Evolutionary conservation across 2,888 invertebrate genomes (phyloP), one percentile per base, ranked within the genome.

Genomic region (Mechanitis messenoides): DNA sequence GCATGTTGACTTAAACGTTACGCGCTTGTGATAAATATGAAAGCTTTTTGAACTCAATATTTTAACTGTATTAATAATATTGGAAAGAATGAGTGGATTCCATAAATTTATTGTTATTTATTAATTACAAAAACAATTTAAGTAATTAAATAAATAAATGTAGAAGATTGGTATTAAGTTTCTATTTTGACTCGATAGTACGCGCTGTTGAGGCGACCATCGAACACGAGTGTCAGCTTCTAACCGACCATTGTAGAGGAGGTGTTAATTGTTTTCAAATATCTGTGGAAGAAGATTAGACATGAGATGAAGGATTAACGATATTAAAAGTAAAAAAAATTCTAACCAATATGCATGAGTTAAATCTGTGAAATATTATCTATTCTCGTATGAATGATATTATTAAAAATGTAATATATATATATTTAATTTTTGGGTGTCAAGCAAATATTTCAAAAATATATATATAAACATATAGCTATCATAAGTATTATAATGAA

Each of bases 141-240:
- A n/a, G n/a, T n/a, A n/a, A n/a, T n/a, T n/a, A n/a, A n/a, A n/a
- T n/a, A n/a, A n/a, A n/a, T n/a, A n/a, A n/a, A n/a, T n/a, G n/a
- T n/a, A n/a, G n/a, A n/a, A n/a, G n/a, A n/a, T 66, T 65, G 42
- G 60, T 73, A 70, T 20, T 20, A 20, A 20, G 81, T 96, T 96
- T 69, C 97, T 91, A 86, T 98, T 98, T 71, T 92, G 92, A 70
- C 98, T 92, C 60, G 93, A 93, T 73, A 95, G 94, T 1, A 94
- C 93, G 56, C 91, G 91, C 84, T 97, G 97, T 79, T 97, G 97
- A 77, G 93, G 91, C 56, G 96, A 93, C 95, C 96, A 96, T 68
- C 91, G 92, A 66, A 97, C 95, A 68, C 96, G 92, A 61, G 92
- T 88, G 83, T 97, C 96, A 57, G 92, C 91, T 64, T 93, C 92